These are phyloP conservation scores for Octonoba sinensis DNA, from an alignment of 2,888 invertebrate genomes.

Conservation along the genomic window DNA sequence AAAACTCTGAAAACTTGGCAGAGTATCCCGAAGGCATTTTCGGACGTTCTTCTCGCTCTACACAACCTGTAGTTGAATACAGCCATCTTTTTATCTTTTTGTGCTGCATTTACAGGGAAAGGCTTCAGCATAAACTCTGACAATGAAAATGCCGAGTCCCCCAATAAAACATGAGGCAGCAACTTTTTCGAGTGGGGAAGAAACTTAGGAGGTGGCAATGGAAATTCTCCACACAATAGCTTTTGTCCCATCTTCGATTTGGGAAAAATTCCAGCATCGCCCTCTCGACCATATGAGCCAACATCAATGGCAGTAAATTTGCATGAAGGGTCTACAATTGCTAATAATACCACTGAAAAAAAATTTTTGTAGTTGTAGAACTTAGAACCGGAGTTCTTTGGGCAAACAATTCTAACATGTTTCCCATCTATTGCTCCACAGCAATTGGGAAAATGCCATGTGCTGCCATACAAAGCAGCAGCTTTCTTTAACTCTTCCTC, in stretches of 20 bases:
- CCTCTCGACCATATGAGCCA: conserved; percentile 67
- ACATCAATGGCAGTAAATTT: conserved; percentile 66
- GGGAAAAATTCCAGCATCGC: conserved; percentile 47
- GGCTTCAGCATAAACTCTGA: conserved; percentile 9
- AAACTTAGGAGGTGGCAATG: background rate
- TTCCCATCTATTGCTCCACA: background rate
- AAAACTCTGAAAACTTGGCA: conserved; percentile 10
- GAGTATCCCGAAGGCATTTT: conserved; percentile 33
- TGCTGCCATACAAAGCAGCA: background rate
- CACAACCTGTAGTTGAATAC: conserved; percentile 16
- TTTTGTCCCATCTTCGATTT: conserved; percentile 7
- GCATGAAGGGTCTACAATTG: background rate
- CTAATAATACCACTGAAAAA: background rate
- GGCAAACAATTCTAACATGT: background rate
- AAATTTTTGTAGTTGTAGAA: background rate
- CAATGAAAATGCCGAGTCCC: conserved; percentile 36
- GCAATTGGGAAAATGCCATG: background rate
- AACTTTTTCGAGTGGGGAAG: background rate
- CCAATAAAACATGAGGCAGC: conserved; percentile 24
- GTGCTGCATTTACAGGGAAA: background rate
- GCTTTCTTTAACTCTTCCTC: background rate
- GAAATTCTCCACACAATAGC: background rate
- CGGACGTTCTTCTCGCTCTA: conserved; percentile 12
- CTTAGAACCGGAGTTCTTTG: background rate
- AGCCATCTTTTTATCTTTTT: conserved; percentile 1